These are phyloP conservation scores for Nomada fucata DNA, from an alignment of 2,888 invertebrate species.

Conservation along the genomic window DNA sequence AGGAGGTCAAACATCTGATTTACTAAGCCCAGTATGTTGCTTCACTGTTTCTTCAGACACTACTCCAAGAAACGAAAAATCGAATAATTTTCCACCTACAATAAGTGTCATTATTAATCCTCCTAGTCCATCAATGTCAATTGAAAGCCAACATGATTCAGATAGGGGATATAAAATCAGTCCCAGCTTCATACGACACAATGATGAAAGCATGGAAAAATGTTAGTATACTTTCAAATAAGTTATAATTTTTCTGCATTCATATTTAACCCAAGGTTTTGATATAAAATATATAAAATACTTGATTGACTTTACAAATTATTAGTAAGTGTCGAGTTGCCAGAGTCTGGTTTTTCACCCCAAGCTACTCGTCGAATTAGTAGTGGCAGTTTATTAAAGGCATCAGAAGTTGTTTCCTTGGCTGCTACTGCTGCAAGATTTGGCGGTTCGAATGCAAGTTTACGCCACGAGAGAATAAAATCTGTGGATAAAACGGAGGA, in stretches of 20 bases:
- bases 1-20: slow-evolving; percentile 67
- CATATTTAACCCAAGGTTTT: too few relatives aligned
- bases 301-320: slow-evolving; percentile 17
- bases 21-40: slow-evolving; percentile 76
- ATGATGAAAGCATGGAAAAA: slow-evolving; percentile 83
- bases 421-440: slow-evolving; percentile 87
- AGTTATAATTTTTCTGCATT: not conserved
- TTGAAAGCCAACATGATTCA: slow-evolving; percentile 76
- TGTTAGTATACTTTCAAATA: slow-evolving; percentile 72
- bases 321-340: slow-evolving; percentile 83
- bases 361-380: slow-evolving; percentile 95
- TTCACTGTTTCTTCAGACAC: slow-evolving; percentile 76
- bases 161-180: slow-evolving; percentile 66
- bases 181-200: slow-evolving; percentile 76
- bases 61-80: slow-evolving; percentile 71
- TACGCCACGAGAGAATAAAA: slow-evolving; percentile 82
- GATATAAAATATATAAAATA: not conserved
- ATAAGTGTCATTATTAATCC: slow-evolving; percentile 83
- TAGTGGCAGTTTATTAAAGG: slow-evolving; percentile 94
- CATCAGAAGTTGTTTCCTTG: slow-evolving; percentile 87
- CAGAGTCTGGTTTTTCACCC: slow-evolving; percentile 89
- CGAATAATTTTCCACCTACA: slow-evolving; percentile 78
- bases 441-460: slow-evolving; percentile 79
- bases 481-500: slow-evolving; percentile 86
- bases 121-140: slow-evolving; percentile 82